These are phyloP conservation scores for Ceyx melanurus DNA, from an alignment of 2,113 vertebrate genomes.

Conservation along the genomic window DNA sequence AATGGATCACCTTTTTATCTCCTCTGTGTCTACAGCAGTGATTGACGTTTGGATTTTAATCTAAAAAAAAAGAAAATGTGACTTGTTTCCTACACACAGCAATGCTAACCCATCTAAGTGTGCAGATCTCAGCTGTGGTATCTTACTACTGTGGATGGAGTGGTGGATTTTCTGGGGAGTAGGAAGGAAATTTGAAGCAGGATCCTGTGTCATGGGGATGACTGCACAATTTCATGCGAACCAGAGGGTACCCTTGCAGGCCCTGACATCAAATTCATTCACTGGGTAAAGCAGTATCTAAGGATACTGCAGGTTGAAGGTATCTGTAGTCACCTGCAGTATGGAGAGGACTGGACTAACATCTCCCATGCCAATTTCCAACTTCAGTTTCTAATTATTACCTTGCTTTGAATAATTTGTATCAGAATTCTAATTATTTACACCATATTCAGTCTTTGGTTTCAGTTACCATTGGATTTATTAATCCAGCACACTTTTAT, in stretches of 20 bases:
- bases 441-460: neutral
- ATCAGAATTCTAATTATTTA: neutral
- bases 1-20: neutral
- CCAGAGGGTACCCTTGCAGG: neutral
- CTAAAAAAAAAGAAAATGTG: neutral
- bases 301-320: neutral
- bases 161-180: neutral
- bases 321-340: neutral
- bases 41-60: neutral
- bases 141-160: neutral
- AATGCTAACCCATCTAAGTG: neutral
- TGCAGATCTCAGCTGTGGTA: neutral
- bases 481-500: neutral
- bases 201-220: fast-evolving
- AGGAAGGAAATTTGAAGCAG: neutral
- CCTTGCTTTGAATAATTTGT: neutral
- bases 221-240: neutral
- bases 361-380: neutral
- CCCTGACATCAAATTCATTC: neutral
- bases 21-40: neutral
- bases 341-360: neutral
- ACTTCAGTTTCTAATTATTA: neutral
- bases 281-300: neutral
- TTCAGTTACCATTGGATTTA: neutral
- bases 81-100: neutral